Conservation (phyloP, 1,140 invertebrate genomes). For the Calliopsis andreniformis region DNA sequence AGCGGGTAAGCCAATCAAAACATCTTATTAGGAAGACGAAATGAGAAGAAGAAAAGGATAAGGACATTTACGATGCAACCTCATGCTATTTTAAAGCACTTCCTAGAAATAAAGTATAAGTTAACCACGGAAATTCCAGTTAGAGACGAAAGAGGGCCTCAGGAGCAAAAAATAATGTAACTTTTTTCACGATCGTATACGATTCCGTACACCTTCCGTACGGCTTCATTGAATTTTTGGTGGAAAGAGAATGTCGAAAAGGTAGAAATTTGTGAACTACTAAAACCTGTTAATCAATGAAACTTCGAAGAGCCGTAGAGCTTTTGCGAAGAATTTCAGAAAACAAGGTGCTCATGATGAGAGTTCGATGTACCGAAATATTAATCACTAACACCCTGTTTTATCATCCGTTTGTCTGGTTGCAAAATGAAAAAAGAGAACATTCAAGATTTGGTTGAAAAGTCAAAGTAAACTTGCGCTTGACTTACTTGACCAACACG, state of each 20-base stretch:
- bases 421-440: not conserved
- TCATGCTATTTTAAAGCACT: conserved; percentile 25
- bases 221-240: not conserved
- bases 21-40: conserved; percentile 64
- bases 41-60: conserved; percentile 28
- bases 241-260: not conserved
- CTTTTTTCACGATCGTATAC: not conserved
- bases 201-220: not conserved
- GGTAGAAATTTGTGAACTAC: conserved; percentile 55
- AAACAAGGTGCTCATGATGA: conserved; percentile 57
- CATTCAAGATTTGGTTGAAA: not conserved
- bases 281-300: conserved; percentile 62
- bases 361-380: conserved; percentile 33
- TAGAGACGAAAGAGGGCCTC: not conserved
- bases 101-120: conserved; percentile 6
- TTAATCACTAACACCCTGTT: conserved; percentile 47
- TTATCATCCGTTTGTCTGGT: conserved; percentile 2
- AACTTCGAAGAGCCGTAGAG: conserved; percentile 52
- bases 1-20: conserved; percentile 71
- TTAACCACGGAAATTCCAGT: not conserved
- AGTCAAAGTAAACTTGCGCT: not conserved
- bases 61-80: conserved; percentile 19
- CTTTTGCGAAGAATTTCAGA: conserved; percentile 39
- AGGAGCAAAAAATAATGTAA: not conserved
- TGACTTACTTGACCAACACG: no score